Evolutionary conservation across 2,888 invertebrate genomes (phyloP), one percentile per base, ranked within the genome.

Genomic region (Melanotus villosus): DNA sequence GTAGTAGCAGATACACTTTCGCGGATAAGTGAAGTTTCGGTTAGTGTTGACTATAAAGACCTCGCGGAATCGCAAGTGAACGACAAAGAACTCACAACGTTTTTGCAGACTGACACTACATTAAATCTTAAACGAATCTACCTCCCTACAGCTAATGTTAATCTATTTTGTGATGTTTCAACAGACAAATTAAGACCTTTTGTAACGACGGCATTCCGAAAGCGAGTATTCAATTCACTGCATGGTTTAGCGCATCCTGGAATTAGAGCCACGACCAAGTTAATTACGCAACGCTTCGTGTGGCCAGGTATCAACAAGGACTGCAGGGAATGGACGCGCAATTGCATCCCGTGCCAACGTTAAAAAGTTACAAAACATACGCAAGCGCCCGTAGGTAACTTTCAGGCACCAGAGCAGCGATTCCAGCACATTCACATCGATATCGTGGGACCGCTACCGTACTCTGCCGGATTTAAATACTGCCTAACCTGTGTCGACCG

Each of bases 391-490:
- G 9, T 26, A 32, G 10, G 21, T 4, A 58, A 9, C 7, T 38
- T 58, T 19, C 12, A 9, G 2, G 12, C 16, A 6, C 58, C 58
- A 10, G 18, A 12, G 7, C 38, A 14, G 6, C 58, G 41, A 19
- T 58, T 58, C 14, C n/a, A 32, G 10, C 58, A 58, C n/a, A 14
- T 58, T 1, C 41, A 58, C 14, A 38, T 58, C 6, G 58, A 58
- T 32, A 19, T 58, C 3, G 43, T 58, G 2, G 58, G 58, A 58
- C 47, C 47, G 1, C 58, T 58, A 6, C 41, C 41, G 12, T 4
- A 4, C 5, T 34, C 34, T 5, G 12, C 32, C 32, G 36, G 36
- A 21, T 36, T 18, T 1, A 21, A 12, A 34, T 56, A 56, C 16
- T 6, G 7, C 9, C 21, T 52, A 5, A 26, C 52, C 1, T 32